Conservation (phyloP, 92 coral and sea anemone species). For the Porites divaricata region DNA sequence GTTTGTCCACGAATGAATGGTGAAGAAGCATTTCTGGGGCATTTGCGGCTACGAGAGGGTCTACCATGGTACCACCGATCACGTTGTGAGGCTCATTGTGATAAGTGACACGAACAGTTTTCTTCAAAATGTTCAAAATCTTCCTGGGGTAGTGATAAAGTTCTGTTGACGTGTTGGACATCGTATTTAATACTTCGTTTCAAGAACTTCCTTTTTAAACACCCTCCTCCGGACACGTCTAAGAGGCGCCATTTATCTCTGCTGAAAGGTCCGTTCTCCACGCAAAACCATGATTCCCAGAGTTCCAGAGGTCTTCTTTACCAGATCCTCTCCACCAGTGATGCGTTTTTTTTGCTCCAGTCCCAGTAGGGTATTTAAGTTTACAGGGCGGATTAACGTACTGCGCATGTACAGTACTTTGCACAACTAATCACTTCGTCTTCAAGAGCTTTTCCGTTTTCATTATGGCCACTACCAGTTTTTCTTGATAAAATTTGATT, state of each 20-base stretch:
- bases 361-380: slow-evolving; percentile 56
- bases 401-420: too few species aligned
- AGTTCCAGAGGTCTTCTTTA: slow-evolving; percentile 41
- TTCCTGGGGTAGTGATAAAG: slow-evolving; percentile 33
- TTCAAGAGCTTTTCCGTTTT: too few species aligned
- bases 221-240: slow-evolving; percentile 34
- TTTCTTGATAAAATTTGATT: too few species aligned
- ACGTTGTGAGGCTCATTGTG: slow-evolving; percentile 68
- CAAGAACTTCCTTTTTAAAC: slow-evolving; percentile 41
- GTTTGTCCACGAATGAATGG: slow-evolving; percentile 84
- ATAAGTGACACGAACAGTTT: slow-evolving; percentile 49
- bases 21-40: slow-evolving; percentile 89
- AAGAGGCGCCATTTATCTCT: slow-evolving; percentile 37
- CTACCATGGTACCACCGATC: slow-evolving; percentile 65
- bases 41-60: slow-evolving; percentile 53
- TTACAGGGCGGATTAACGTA: too few species aligned
- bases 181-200: slow-evolving; percentile 13
- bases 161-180: slow-evolving; percentile 25
- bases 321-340: slow-evolving; percentile 55
- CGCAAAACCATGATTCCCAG: slow-evolving; percentile 62
- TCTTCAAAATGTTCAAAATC: slow-evolving; percentile 57
- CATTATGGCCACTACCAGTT: too few species aligned
- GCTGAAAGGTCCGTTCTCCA: slow-evolving; percentile 55
- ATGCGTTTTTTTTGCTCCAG: slow-evolving; percentile 53
- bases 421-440: too few species aligned